Base-by-base conservation (phyloP, 1,140 invertebrate genomes). In the Ostrea denselamellosa region DNA sequence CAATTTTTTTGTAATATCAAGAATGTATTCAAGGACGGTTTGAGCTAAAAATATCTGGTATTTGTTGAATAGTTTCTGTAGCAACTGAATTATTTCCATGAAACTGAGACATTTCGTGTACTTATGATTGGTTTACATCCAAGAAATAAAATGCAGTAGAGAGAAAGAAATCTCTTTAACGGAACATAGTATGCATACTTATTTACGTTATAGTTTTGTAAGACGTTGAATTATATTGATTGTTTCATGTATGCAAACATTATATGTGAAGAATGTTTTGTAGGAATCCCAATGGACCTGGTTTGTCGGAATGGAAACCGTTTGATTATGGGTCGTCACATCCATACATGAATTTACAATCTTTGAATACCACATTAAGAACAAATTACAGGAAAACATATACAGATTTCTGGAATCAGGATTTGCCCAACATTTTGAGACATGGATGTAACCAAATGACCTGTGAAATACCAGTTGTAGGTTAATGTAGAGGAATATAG, bases 311-410 rank as follows among this genome's bases (percentile, higher is more conserved):
- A 28, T 77, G 68, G 68, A 12, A 34, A 12, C 14, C 68, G 3
- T 77, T 77, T 34, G 68, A 77, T 34, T 22, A 10, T 10, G 28
- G 68, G 3, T 12, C 68, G 0, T 25, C 5, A 10, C 68, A 28
- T 28, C 68, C 68, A 77, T 77, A 28, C 25, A 77, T 77, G 68
- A 77, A 77, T 12, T 25, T 77, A 8, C 68, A 77, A 34, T 25
- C 68, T 10, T 34, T 34, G 28, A 77, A 28, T 8, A 77, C 28
- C 2, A 28, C 68, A 0, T 28, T 77, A 25, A 25, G 28, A 28
- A 77, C 68, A 34, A 77, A 77, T 10, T 77, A 77, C 14, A 28
- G 68, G 28, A 77, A 28, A 28, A 34, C 25, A 22, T 77, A 77
- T 77, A 77, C 9, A 0, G 68, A 77, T 34, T 77, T 77, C 4